A percentile compares a stretch with the other conserved stretches of the same genome.
phyloP scores from a whole-genome alignment of 1,140 invertebrate species.

The Teleopsis dalmanni region DNA sequence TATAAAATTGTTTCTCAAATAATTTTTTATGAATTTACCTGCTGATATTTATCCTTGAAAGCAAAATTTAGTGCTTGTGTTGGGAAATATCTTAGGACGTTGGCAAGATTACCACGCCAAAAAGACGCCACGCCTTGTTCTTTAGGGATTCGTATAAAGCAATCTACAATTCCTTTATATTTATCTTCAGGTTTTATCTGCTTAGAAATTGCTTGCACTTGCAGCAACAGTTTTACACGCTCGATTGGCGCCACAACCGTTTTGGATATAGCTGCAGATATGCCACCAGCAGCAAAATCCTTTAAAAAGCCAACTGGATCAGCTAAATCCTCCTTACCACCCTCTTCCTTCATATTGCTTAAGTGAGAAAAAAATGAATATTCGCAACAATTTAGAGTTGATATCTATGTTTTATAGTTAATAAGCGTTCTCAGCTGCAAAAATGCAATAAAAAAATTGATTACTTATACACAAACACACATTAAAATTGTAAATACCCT shows the following conservation, averaged over 20 bases:
- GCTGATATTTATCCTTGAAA: constrained; percentile 85
- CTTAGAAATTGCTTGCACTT: constrained; percentile 76
- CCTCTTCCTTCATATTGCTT: constrained; percentile 44
- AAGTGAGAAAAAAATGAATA: no score
- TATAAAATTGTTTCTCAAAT: not conserved
- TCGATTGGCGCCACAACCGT: constrained; percentile 87
- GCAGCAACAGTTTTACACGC: constrained; percentile 84
- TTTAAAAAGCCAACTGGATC: constrained; percentile 53
- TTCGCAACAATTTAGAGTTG: no score
- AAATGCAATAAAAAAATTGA: no score
- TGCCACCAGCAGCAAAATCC: constrained; percentile 79
- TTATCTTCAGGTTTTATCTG: constrained; percentile 68
- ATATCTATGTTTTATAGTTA: no score
- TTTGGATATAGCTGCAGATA: constrained; percentile 82
- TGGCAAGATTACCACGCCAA: constrained; percentile 92
- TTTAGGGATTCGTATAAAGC: constrained; percentile 59
- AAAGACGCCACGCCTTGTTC: constrained; percentile 77
- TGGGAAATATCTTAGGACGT: constrained; percentile 86
- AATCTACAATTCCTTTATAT: constrained; percentile 62
- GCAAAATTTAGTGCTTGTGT: constrained; percentile 95
- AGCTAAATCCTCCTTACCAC: constrained; percentile 40
- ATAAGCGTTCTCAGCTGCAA: no score
- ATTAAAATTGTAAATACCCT: no score
- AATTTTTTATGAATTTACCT: constrained; percentile 39
- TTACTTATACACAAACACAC: no score